Conservation (phyloP, 2,797 vertebrate genomes). For the Caiman crocodilus region DNA sequence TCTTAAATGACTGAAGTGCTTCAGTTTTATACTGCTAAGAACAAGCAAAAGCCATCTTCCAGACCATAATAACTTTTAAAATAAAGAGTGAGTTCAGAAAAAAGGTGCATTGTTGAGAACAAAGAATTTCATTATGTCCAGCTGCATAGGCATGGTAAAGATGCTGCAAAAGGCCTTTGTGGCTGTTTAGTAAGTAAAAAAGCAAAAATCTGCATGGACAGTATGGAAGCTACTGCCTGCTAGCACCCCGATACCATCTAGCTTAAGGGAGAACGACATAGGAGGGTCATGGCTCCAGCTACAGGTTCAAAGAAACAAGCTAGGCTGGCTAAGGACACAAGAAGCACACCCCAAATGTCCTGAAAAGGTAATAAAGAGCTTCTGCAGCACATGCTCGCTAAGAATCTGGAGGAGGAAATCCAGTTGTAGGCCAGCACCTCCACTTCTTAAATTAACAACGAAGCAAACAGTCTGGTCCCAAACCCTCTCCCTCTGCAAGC, state of each 20-base stretch:
- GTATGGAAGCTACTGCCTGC: neutral
- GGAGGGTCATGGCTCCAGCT: neutral
- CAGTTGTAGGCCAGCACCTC: neutral
- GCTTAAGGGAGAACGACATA: neutral
- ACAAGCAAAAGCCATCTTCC: neutral
- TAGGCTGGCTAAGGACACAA: neutral
- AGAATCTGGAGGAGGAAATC: neutral
- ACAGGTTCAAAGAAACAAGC: neutral
- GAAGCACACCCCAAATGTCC: neutral
- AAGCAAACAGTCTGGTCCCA: neutral
- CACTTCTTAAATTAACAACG: neutral
- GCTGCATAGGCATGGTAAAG: neutral
- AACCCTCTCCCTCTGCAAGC: neutral
- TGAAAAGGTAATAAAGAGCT: neutral
- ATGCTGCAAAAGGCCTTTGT: neutral
- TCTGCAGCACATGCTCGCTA: rapidly evolving
- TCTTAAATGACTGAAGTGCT: neutral
- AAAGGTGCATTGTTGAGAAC: neutral
- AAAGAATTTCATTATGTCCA: neutral
- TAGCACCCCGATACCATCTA: neutral
- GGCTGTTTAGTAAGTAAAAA: neutral
- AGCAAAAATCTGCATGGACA: rapidly evolving
- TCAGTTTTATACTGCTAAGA: neutral
- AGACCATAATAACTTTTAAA: rapidly evolving
- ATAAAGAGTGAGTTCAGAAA: neutral